These are phyloP conservation scores for Halocynthia roretzi DNA, from an alignment of 23 tunicate genomes.

Conservation along the genomic window DNA sequence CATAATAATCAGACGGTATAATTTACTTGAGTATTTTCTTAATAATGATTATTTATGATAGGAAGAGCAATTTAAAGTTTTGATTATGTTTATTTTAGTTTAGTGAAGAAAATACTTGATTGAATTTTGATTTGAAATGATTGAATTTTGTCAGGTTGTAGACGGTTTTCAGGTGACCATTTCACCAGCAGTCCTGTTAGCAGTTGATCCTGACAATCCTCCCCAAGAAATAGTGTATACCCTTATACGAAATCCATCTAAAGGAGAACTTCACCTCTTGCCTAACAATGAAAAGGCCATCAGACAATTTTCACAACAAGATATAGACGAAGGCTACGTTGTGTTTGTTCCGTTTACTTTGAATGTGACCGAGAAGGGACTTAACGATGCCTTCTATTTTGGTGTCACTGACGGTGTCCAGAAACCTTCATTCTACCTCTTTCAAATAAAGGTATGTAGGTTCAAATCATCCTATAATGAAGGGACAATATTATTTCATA, in stretches of 20 bases:
- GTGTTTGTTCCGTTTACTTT: slow-evolving; percentile 32
- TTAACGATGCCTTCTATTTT: slow-evolving; percentile 40
- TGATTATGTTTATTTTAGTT: too few relatives aligned
- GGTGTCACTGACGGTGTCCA: slow-evolving; percentile 68
- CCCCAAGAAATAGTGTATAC: slow-evolving; percentile 32
- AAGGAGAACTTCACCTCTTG: slow-evolving; percentile 20
- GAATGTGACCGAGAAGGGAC: slow-evolving; percentile 3
- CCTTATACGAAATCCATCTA: slow-evolving; percentile 43
- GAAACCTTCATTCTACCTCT: slow-evolving; percentile 34
- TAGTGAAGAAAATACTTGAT: too few relatives aligned
- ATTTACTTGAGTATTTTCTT: too few relatives aligned
- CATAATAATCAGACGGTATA: too few relatives aligned
- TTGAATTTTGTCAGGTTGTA: slow-evolving; percentile 35
- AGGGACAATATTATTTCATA: too few relatives aligned
- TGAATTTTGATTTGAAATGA: neutral
- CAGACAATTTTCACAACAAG: slow-evolving; percentile 44
- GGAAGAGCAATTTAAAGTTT: too few relatives aligned
- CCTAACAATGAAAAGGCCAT: neutral
- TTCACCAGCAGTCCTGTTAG: slow-evolving; percentile 11
- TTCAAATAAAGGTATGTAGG: slow-evolving; percentile 49
- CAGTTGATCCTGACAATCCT: slow-evolving; percentile 59
- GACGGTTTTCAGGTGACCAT: slow-evolving; percentile 39
- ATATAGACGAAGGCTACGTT: slow-evolving; percentile 24
- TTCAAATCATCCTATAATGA: too few relatives aligned
- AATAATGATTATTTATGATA: too few relatives aligned